phyloP scores from a whole-genome alignment of 2,113 vertebrate genomes.

The Tapirus terrestris region DNA sequence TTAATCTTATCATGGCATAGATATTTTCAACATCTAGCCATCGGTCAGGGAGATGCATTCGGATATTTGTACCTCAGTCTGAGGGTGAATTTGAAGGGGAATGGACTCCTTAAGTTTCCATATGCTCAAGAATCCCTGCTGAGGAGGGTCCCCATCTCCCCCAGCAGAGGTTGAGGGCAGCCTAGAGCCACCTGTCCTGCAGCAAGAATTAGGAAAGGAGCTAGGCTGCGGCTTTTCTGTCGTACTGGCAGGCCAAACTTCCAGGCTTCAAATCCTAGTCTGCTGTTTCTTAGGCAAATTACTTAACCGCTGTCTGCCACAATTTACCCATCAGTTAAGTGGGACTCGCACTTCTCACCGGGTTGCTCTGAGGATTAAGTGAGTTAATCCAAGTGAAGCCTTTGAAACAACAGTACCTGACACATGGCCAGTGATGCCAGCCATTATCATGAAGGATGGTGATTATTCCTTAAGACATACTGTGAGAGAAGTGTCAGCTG shows the following conservation, averaged over 20 bases:
- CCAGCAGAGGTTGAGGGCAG: neutral
- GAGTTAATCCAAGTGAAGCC: neutral
- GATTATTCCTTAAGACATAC: fast-evolving
- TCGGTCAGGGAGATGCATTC: neutral
- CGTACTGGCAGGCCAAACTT: neutral
- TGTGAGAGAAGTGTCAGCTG: neutral
- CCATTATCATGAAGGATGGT: fast-evolving
- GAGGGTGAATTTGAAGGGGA: neutral
- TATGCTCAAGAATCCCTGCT: neutral
- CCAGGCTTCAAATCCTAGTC: neutral
- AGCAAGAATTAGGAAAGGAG: neutral
- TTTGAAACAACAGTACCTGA: neutral
- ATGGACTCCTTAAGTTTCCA: fast-evolving
- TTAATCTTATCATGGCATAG: neutral
- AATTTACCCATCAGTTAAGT: neutral
- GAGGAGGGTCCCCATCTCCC: neutral
- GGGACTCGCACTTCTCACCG: neutral
- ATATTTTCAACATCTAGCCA: neutral
- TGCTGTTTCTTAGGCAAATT: neutral
- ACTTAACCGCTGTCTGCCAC: neutral
- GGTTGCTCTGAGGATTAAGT: neutral
- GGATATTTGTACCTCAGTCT: neutral
- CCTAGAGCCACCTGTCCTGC: neutral
- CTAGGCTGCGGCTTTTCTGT: neutral
- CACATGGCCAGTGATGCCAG: too few relatives aligned